Base-by-base conservation (phyloP, 2,888 invertebrate genomes). In the Neocrepidodera transversa region DNA sequence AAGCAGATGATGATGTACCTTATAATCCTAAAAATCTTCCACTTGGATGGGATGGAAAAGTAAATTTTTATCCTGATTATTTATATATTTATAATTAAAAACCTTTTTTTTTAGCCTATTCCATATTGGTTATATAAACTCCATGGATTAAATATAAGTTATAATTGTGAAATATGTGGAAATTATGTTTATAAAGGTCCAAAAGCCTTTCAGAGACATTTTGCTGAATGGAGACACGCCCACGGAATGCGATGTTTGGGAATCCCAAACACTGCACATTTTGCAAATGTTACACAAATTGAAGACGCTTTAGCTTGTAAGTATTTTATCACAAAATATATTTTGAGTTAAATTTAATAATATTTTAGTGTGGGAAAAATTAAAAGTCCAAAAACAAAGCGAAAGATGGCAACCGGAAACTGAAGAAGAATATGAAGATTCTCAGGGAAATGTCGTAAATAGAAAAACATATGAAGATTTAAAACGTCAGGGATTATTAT, bases 21-120 rank as follows among this genome's bases (percentile, higher is more conserved):
- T 99, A 99, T 79, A 99, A 99, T 82, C 99, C 99, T 0, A 99
- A 99, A 82, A 99, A 99, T 82, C 82, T 99, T 55, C 99, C 99
- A 0, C 86, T 99, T 0, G 99, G 98, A 0, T 99, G 97, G 97
- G 98, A 98, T 81, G 97, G 97, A 54, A 98, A 97, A 83, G 90
- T 89, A 74, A 66, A 45, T 48, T 16, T 32, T 38, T 7, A 42
- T 13, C 13, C 43, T 23, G 8, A 45, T 30, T 30, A 30, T 30
- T 7, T 23, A 23, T 23, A 23, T 23, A 23, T 23, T 23, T 6
- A 23, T 23, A 6, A 6, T 13, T 28, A 28, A 28, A 28, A 4
- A 16, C 3, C 16, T 50, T 53, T 60, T 58, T 79, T 76, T 79
- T 58, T 63, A 81, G 78, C 89, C 89, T 0, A 89, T 89, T 66